Conservation (phyloP, 2,113 vertebrate genomes). For the Lathamus discolor region DNA sequence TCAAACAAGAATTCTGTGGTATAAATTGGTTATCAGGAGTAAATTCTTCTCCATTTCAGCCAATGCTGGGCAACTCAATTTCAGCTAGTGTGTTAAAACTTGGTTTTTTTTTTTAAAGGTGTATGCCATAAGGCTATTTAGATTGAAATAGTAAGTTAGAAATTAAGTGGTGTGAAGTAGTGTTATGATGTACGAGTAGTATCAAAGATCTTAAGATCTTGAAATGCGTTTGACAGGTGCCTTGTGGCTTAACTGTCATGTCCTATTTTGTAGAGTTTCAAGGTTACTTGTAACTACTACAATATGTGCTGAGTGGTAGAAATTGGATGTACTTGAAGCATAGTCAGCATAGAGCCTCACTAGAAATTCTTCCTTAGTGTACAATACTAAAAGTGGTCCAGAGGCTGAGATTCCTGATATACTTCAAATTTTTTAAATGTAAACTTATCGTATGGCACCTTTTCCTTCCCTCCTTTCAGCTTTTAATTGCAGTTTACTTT, state of each 20-base stretch:
- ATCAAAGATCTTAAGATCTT: not conserved
- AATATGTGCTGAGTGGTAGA: not conserved
- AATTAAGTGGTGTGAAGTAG: not conserved
- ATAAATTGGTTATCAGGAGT: not conserved
- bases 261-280: constrained; percentile 9
- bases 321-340: not conserved
- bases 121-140: not conserved
- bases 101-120: not conserved
- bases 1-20: not conserved
- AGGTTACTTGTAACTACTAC: not conserved
- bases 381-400: not conserved
- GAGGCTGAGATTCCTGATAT: not conserved
- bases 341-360: not conserved
- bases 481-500: not conserved
- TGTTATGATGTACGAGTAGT: not conserved
- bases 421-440: not conserved
- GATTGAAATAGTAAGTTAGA: not conserved
- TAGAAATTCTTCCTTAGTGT: not conserved
- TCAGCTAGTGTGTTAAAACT: not conserved
- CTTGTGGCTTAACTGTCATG: constrained; percentile 59
- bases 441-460: fast-evolving
- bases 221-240: not conserved
- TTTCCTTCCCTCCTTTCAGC: not conserved
- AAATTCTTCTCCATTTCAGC: not conserved
- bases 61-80: not conserved